Conservation (phyloP, 2,797 vertebrate species). For the Momotus momota region DNA sequence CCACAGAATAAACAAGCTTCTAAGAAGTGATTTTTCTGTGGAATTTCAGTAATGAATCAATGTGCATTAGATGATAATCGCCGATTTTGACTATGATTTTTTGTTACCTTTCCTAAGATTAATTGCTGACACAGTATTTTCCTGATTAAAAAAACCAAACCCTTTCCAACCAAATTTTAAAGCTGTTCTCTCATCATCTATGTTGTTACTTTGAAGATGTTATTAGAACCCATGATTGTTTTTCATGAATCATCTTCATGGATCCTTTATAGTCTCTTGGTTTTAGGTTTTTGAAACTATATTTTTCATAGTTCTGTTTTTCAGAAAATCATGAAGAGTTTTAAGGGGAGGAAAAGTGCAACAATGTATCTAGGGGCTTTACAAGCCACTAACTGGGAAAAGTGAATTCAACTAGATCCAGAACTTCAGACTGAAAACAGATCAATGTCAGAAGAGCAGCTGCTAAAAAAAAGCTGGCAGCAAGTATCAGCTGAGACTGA, state of each 20-base stretch:
- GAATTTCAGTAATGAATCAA: neutral
- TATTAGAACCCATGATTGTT: neutral
- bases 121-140: neutral
- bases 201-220: neutral
- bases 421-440: conserved; percentile 10
- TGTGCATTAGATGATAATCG: neutral
- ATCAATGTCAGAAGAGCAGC: conserved; percentile 25
- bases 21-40: neutral
- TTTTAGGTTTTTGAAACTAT: neutral
- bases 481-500: neutral
- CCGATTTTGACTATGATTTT: neutral
- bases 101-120: neutral
- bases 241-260: neutral
- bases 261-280: neutral
- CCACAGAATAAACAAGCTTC: neutral
- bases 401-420: neutral
- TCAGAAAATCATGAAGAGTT: neutral
- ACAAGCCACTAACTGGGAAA: neutral
- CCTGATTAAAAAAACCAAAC: neutral
- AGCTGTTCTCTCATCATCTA: neutral
- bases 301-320: neutral
- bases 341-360: neutral
- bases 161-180: neutral
- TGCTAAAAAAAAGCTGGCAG: conserved; percentile 21
- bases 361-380: neutral